These are phyloP conservation scores for Parauchenoglanis ngamensis DNA, from an alignment of 2,797 vertebrate genomes.

Conservation along the genomic window DNA sequence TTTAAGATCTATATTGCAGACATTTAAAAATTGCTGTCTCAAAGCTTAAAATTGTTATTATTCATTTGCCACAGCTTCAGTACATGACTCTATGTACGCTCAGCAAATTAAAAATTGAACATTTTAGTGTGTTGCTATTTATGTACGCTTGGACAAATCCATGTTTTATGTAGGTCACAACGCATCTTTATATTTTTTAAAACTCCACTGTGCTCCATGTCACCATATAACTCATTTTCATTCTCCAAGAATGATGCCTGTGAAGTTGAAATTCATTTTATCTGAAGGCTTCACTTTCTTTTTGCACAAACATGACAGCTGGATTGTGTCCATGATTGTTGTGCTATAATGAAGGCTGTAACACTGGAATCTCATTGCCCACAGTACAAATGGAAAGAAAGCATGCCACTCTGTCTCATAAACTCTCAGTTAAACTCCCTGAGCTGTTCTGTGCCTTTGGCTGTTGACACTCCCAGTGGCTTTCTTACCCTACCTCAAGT, in stretches of 20 bases:
- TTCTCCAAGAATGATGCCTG: not conserved
- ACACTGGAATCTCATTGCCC: not conserved
- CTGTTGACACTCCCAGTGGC: conserved; percentile 14
- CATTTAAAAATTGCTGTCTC: not conserved
- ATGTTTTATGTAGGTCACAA: not conserved
- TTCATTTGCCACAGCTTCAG: not conserved
- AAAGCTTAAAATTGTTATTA: not conserved
- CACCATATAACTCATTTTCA: not conserved
- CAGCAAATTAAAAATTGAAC: not conserved
- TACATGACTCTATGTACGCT: not conserved
- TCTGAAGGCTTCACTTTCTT: not conserved
- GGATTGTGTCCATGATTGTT: not conserved
- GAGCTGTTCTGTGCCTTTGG: conserved; percentile 11
- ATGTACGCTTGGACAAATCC: not conserved
- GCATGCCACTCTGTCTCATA: not conserved
- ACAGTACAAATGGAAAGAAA: not conserved
- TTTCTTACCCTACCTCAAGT: not conserved
- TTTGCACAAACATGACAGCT: not conserved
- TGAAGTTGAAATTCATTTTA: not conserved
- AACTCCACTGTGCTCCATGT: not conserved
- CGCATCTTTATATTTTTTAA: not conserved
- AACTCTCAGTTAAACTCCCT: conserved; percentile 1
- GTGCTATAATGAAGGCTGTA: not conserved
- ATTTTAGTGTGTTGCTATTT: not conserved
- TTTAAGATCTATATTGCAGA: not conserved